These are phyloP conservation scores for Venustoraphidia nigricollis DNA, from an alignment of 2,888 invertebrate genomes.

Conservation along the genomic window DNA sequence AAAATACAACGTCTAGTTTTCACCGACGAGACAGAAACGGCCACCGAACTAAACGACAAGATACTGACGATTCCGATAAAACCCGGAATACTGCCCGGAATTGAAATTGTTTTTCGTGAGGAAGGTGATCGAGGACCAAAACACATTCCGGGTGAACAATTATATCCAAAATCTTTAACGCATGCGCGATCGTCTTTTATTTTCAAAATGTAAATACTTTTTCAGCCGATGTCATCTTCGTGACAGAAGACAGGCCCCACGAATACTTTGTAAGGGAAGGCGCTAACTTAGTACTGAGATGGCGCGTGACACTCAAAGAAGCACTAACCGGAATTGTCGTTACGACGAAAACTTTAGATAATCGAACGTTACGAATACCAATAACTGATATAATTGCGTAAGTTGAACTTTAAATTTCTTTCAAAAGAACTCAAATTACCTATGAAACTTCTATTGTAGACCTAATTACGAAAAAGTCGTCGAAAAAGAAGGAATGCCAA, in stretches of 20 bases:
- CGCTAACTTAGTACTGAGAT: slow-evolving; percentile 47
- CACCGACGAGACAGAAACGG: slow-evolving; percentile 41
- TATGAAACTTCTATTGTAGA: slow-evolving; percentile 18
- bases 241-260: slow-evolving; percentile 56
- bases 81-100: slow-evolving; percentile 57
- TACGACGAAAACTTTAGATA: slow-evolving; percentile 52
- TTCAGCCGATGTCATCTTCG: slow-evolving; percentile 57
- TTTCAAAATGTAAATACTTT: slow-evolving; percentile 10
- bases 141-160: slow-evolving; percentile 39
- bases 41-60: slow-evolving; percentile 50
- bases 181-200: not conserved
- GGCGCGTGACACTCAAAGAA: slow-evolving; percentile 46
- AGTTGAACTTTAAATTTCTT: slow-evolving; percentile 12
- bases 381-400: slow-evolving; percentile 55
- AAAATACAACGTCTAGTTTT: slow-evolving; percentile 60
- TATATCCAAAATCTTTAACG: slow-evolving; percentile 3
- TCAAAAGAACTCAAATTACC: slow-evolving; percentile 2
- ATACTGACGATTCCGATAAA: slow-evolving; percentile 58
- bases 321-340: slow-evolving; percentile 55
- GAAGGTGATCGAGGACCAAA: slow-evolving; percentile 69
- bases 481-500: slow-evolving; percentile 57
- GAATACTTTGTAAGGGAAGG: slow-evolving; percentile 47
- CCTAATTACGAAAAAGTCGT: slow-evolving; percentile 54
- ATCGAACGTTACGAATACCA: slow-evolving; percentile 46
- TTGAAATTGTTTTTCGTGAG: slow-evolving; percentile 56